A percentile compares a stretch with the other conserved stretches of the same genome.
Evolutionary conservation across 2,888 invertebrate species (phyloP).

Genomic region (Aspidiotus rigidus): DNA sequence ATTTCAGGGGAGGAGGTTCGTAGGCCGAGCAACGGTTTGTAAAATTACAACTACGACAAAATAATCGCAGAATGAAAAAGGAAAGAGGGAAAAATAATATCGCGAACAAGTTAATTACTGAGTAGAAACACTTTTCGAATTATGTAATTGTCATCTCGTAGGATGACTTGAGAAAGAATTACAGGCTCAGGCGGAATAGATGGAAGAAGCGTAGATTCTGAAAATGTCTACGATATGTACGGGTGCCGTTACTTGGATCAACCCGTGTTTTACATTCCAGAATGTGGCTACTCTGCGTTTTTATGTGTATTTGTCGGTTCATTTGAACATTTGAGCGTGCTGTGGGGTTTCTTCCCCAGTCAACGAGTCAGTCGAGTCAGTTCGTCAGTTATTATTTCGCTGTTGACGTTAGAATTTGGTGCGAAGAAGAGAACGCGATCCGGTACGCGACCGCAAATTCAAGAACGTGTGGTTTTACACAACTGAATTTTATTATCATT

Average conservation of each 20-base stretch:
- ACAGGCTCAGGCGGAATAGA: too few relatives aligned
- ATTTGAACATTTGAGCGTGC: slow-evolving; percentile 29
- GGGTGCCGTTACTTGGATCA: too few relatives aligned
- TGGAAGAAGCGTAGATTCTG: background rate
- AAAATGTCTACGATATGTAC: slow-evolving; percentile 3
- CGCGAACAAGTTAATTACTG: too few relatives aligned
- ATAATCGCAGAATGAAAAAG: too few relatives aligned
- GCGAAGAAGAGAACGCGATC: slow-evolving; percentile 10
- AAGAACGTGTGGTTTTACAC: background rate
- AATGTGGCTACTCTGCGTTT: slow-evolving; percentile 33
- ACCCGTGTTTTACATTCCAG: slow-evolving; percentile 25
- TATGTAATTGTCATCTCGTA: too few relatives aligned
- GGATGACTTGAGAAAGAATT: too few relatives aligned
- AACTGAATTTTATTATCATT: background rate
- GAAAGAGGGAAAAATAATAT: too few relatives aligned
- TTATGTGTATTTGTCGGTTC: slow-evolving; percentile 32
- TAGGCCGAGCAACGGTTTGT: too few relatives aligned
- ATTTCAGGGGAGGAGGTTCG: too few relatives aligned
- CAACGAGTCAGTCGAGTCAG: slow-evolving; percentile 21
- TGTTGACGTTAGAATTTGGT: slow-evolving; percentile 22
- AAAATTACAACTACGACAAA: too few relatives aligned
- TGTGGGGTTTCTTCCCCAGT: slow-evolving; percentile 31
- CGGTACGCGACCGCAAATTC: background rate
- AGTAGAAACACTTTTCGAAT: too few relatives aligned
- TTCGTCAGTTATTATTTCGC: slow-evolving; percentile 31